phyloP scores from a whole-genome alignment of 1,140 invertebrate genomes.

The Bombus sibiricus region DNA sequence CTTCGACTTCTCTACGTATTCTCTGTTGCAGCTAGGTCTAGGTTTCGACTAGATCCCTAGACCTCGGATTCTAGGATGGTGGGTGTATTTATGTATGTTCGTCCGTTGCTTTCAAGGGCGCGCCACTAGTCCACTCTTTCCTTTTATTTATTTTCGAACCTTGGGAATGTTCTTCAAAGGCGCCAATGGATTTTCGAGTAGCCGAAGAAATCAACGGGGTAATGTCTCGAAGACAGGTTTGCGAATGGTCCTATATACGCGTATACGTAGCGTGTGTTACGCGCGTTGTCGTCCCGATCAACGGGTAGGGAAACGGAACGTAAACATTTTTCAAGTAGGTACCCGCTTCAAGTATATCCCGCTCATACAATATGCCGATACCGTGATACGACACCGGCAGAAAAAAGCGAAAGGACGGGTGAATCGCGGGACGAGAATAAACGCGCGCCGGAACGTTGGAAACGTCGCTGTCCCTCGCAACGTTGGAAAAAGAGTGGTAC shows the following conservation, averaged over 20 bases:
- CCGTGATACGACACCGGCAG: conserved; percentile 1
- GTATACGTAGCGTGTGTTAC: no score
- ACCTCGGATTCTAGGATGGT: conserved; percentile 60
- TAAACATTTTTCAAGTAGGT: no score
- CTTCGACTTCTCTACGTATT: conserved; percentile 51
- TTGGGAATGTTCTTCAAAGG: conserved; percentile 38
- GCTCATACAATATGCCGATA: conserved; percentile 3
- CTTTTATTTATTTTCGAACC: conserved; percentile 37
- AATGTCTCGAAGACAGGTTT: neutral
- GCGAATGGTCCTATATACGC: neutral
- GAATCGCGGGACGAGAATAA: conserved; percentile 2
- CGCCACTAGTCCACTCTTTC: conserved; percentile 13
- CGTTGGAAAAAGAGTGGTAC: conserved; percentile 37
- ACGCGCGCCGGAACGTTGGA: conserved; percentile 19
- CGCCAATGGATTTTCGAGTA: conserved; percentile 49
- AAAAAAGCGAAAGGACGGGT: neutral
- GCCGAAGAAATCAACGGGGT: conserved; percentile 21
- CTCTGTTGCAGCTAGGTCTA: conserved; percentile 42
- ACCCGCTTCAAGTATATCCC: neutral
- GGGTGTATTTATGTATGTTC: conserved; percentile 65
- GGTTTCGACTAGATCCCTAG: conserved; percentile 13
- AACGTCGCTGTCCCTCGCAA: conserved; percentile 25
- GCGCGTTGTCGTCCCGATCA: no score
- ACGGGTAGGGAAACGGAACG: no score
- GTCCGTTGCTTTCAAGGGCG: conserved; percentile 60